Percentiles rank a stretch among this genome's conserved stretches.
phyloP scores from a whole-genome alignment of 2,888 invertebrate species.

The Agrotis segetum region DNA sequence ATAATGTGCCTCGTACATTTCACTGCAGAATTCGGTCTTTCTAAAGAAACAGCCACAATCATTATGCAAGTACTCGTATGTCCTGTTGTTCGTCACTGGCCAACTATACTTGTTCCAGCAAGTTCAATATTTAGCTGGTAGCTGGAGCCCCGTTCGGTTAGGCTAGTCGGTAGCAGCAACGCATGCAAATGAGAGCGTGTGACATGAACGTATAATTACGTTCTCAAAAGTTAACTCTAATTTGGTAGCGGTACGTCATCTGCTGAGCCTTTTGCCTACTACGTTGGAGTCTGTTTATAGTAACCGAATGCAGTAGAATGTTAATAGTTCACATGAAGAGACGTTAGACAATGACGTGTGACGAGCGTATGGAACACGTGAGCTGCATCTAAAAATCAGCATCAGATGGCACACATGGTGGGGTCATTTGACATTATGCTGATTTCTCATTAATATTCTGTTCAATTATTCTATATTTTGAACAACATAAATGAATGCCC shows the following conservation, averaged over 20 bases:
- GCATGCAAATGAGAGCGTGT: slow-evolving; percentile 49
- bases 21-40: neutral
- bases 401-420: no score
- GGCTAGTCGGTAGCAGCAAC: slow-evolving; percentile 21
- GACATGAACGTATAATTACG: slow-evolving; percentile 27
- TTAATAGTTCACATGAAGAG: no score
- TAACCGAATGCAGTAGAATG: no score
- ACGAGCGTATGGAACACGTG: no score
- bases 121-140: slow-evolving; percentile 48
- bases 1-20: neutral
- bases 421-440: no score
- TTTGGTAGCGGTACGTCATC: neutral
- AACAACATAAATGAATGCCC: no score
- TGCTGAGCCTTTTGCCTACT: no score
- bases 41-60: neutral
- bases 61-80: slow-evolving; percentile 19
- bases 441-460: no score
- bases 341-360: no score
- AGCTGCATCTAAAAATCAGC: no score
- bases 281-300: no score
- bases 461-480: no score
- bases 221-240: slow-evolving; percentile 8
- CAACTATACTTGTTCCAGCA: slow-evolving; percentile 24
- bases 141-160: slow-evolving; percentile 17
- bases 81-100: slow-evolving; percentile 9